phyloP scores from a whole-genome alignment of 2,797 vertebrate genomes.

The Leptatherina wallacei region DNA sequence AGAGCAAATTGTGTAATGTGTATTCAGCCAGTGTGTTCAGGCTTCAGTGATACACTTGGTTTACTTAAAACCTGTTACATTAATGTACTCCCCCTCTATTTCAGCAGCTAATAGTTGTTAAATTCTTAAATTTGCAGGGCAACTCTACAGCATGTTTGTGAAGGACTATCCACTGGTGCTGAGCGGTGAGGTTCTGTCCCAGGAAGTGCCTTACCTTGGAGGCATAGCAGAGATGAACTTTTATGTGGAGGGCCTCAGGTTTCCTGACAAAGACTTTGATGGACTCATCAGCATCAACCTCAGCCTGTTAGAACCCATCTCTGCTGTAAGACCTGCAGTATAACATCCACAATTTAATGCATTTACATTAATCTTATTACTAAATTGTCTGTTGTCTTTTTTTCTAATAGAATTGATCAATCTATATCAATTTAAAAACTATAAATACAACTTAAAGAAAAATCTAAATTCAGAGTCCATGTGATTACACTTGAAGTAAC shows the following conservation, averaged over 20 bases:
- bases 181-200: constrained; percentile 72
- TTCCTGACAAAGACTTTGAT: constrained; percentile 86
- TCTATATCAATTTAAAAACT: no score
- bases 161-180: constrained; percentile 79
- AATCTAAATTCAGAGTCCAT: no score
- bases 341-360: background rate
- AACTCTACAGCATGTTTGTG: constrained; percentile 29
- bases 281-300: constrained; percentile 86
- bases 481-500: no score
- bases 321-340: constrained; percentile 70
- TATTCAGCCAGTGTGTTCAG: background rate
- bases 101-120: background rate
- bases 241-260: constrained; percentile 89
- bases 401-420: no score
- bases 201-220: constrained; percentile 76
- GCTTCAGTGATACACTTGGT: background rate
- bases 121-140: constrained; percentile 8
- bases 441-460: no score
- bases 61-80: constrained; percentile 1
- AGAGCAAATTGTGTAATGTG: background rate
- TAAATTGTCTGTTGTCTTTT: no score
- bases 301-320: constrained; percentile 83
- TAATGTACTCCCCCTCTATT: no score
- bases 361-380: background rate
- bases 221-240: constrained; percentile 77